Evolutionary conservation across 2,113 vertebrate species (phyloP).

Genomic region (Pungitius pungitius): DNA sequence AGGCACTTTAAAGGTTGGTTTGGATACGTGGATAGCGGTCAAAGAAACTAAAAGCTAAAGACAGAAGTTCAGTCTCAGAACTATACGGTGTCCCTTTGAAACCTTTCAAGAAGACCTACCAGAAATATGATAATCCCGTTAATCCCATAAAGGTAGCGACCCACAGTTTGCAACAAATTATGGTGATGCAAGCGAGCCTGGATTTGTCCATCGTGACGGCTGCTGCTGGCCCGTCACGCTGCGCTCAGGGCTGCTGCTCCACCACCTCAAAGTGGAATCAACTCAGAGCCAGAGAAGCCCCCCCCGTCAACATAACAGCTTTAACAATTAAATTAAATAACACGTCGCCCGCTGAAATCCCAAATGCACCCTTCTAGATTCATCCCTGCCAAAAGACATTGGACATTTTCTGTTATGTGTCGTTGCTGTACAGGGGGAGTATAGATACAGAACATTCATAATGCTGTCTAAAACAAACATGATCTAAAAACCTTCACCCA

Average conservation of each 20-base stretch:
- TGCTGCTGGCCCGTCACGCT: background rate
- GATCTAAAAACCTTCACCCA: background rate
- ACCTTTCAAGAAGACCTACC: slow-evolving; percentile 26
- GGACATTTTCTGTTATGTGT: slow-evolving; percentile 5
- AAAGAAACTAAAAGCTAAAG: slow-evolving; percentile 29
- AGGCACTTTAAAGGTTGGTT: slow-evolving; percentile 66
- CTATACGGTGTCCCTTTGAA: slow-evolving; percentile 26
- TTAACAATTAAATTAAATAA: background rate
- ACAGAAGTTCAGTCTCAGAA: slow-evolving; percentile 34
- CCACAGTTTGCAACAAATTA: background rate
- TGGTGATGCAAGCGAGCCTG: background rate
- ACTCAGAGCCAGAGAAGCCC: background rate
- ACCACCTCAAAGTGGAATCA: background rate
- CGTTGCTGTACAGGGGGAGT: background rate
- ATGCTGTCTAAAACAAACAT: background rate
- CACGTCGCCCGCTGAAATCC: background rate
- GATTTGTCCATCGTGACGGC: background rate
- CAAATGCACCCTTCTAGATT: slow-evolving; percentile 22
- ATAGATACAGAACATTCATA: slow-evolving; percentile 9
- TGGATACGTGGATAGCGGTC: slow-evolving; percentile 26
- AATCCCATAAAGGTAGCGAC: background rate
- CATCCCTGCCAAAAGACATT: background rate
- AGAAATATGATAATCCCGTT: slow-evolving; percentile 16
- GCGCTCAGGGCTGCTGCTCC: background rate
- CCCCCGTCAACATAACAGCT: background rate